phyloP scores from a whole-genome alignment of 2,888 invertebrate species.

The Meiosimyza decipiens region DNA sequence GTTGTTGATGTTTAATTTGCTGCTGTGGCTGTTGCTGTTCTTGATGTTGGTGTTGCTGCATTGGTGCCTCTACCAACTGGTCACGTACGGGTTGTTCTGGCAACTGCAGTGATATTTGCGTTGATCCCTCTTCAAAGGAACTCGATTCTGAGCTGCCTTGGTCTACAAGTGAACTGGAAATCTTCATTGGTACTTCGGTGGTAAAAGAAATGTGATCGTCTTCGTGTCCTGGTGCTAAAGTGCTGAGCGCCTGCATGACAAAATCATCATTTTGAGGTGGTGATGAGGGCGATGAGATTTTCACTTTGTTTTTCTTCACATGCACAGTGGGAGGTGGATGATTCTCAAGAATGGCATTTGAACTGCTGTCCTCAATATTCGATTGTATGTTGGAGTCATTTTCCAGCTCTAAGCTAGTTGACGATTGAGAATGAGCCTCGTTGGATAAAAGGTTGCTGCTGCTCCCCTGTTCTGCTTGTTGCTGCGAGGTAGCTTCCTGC shows the following conservation, averaged over 20 bases:
- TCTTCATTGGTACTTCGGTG: slow-evolving; percentile 62
- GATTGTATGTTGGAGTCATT: slow-evolving; percentile 51
- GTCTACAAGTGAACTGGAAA: slow-evolving; percentile 53
- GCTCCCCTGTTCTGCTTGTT: slow-evolving; percentile 11
- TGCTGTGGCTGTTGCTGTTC: too few relatives aligned
- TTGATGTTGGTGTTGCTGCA: too few relatives aligned
- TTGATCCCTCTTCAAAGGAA: slow-evolving; percentile 55
- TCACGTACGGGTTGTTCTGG: background rate
- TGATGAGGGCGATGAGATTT: slow-evolving; percentile 60
- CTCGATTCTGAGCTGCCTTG: slow-evolving; percentile 57
- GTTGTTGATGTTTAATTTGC: too few relatives aligned
- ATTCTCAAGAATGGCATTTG: slow-evolving; percentile 37
- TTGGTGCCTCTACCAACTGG: slow-evolving; percentile 17
- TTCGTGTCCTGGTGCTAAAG: slow-evolving; percentile 50
- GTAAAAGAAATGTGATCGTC: slow-evolving; percentile 53
- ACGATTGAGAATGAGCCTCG: slow-evolving; percentile 45
- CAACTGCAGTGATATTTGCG: slow-evolving; percentile 24
- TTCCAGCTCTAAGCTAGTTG: slow-evolving; percentile 50
- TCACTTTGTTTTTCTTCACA: slow-evolving; percentile 59
- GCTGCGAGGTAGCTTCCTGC: slow-evolving; percentile 15
- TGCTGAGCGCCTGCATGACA: slow-evolving; percentile 60
- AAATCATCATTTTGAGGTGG: slow-evolving; percentile 59
- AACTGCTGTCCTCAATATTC: slow-evolving; percentile 43
- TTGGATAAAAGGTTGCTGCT: background rate
- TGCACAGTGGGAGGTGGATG: slow-evolving; percentile 49